Base-by-base conservation (phyloP, 2,113 vertebrate genomes). In the Psettodes erumei region DNA sequence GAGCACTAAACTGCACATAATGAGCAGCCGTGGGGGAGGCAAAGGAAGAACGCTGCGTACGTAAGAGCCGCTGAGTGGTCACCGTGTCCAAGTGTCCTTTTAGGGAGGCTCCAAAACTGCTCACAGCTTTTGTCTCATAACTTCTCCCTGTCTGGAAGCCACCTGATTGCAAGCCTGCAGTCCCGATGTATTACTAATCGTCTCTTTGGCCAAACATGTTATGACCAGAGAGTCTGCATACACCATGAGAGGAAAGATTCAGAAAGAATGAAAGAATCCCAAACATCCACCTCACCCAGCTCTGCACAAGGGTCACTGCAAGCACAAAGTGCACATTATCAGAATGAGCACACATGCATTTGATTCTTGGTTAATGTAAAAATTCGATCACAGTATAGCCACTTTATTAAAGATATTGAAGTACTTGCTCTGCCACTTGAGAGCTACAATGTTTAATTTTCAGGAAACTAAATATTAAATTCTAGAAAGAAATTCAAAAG, bases 261-360 rank as follows among this genome's bases (percentile, higher is more conserved):
- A 45, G 27, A 18, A 84, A 84, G 43, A 5, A 21, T 50, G 51
- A 67, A 88, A 55, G 81, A 88, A 88, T 90, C 18, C 55, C 74
- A 86, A 79, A 45, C 76, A 87, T 84, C 11, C 70, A 85, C 59
- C 72, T 77, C 30, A 10, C 56, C 73, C 42, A 47, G 38, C 23
- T 69, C 1, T 23, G 45, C n/a, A 58, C 51, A 10, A 69, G 42
- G 59, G 64, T 64, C 54, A 68, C 19, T 50, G 47, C 61, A 53
- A 35, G 27, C 67, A n/a, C 38, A 79, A 71, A 76, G 58, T 61
- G 38, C 67, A 75, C 58, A 54, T 37, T 47, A 62, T 25, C 28
- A 47, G 19, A 61, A 63, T 1, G 13, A 61, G 47, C 25, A 11
- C 50, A 40, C 1, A n/a, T n/a, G n/a, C n/a, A n/a, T n/a, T n/a